phyloP scores from a whole-genome alignment of 1,140 invertebrate species.

The Drosophila nigrodunni region DNA sequence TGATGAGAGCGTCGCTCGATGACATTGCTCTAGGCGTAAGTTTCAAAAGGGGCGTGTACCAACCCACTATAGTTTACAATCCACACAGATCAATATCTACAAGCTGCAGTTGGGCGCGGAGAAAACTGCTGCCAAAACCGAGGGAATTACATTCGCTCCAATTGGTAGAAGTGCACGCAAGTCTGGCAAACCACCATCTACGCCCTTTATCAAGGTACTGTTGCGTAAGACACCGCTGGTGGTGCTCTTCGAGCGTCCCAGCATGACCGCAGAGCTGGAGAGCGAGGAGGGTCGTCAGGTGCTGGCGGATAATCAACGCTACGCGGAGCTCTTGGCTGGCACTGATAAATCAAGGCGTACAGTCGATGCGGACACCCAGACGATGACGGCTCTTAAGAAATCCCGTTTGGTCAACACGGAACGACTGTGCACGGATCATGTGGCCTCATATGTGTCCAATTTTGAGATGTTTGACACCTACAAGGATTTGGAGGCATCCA shows the following conservation, averaged over 20 bases:
- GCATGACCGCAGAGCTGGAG: constrained; percentile 87
- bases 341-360: constrained; percentile 88
- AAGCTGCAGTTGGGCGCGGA: constrained; percentile 56
- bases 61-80: neutral
- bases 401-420: constrained; percentile 87
- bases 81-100: constrained; percentile 60
- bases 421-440: constrained; percentile 86
- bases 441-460: constrained; percentile 88
- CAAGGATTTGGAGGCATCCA: constrained; percentile 81
- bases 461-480: constrained; percentile 91
- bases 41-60: neutral
- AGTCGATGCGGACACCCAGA: constrained; percentile 88
- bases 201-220: constrained; percentile 86
- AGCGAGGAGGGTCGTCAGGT: constrained; percentile 86
- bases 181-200: constrained; percentile 29
- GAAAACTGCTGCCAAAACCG: constrained; percentile 6
- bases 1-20: constrained; percentile 73
- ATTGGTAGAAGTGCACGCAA: constrained; percentile 21
- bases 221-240: constrained; percentile 88
- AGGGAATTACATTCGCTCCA: constrained; percentile 2
- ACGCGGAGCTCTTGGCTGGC: constrained; percentile 88
- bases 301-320: constrained; percentile 87
- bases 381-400: constrained; percentile 86
- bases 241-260: constrained; percentile 88
- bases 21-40: constrained; percentile 74